Conservation (phyloP, 1,140 invertebrate species). For the Drosophila ercepeae region DNA sequence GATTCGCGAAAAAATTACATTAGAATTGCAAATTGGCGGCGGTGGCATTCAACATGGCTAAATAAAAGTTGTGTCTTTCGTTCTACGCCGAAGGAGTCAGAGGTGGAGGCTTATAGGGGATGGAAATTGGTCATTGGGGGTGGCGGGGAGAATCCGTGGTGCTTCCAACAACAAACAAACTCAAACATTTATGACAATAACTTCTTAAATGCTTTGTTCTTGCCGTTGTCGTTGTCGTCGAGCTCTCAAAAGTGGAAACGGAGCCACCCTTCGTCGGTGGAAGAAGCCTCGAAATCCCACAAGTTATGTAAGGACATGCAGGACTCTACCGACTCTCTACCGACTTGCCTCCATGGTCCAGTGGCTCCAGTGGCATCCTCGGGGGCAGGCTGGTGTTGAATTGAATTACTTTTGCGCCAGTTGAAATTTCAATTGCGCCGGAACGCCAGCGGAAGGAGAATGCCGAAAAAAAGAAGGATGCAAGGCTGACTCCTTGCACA, state of each 20-base stretch:
- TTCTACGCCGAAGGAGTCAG: slow-evolving; percentile 10
- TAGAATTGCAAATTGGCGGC: slow-evolving; percentile 77
- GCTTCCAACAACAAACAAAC: slow-evolving; percentile 62
- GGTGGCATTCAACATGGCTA: slow-evolving; percentile 63
- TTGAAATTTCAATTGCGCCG: slow-evolving; percentile 78
- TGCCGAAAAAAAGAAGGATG: neutral
- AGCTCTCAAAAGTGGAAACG: slow-evolving; percentile 27
- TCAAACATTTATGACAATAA: slow-evolving; percentile 82
- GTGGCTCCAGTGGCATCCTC: slow-evolving; percentile 20
- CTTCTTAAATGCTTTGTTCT: slow-evolving; percentile 80
- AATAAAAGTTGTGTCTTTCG: slow-evolving; percentile 78
- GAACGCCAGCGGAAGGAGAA: neutral
- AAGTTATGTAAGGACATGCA: slow-evolving; percentile 55
- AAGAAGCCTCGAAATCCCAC: slow-evolving; percentile 1
- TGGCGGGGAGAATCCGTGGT: neutral
- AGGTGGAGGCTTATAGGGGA: slow-evolving; percentile 4
- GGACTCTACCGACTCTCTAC: neutral
- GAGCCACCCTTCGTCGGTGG: neutral
- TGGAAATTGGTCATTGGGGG: neutral
- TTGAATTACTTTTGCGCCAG: slow-evolving; percentile 81
- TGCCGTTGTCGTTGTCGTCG: slow-evolving; percentile 43
- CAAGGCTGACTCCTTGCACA: slow-evolving; percentile 40
- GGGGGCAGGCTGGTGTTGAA: slow-evolving; percentile 63
- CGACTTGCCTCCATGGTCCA: slow-evolving; percentile 16
- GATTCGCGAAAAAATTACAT: slow-evolving; percentile 82